Base-by-base conservation (phyloP, 2,888 invertebrate genomes). In the Netelia melanura region DNA sequence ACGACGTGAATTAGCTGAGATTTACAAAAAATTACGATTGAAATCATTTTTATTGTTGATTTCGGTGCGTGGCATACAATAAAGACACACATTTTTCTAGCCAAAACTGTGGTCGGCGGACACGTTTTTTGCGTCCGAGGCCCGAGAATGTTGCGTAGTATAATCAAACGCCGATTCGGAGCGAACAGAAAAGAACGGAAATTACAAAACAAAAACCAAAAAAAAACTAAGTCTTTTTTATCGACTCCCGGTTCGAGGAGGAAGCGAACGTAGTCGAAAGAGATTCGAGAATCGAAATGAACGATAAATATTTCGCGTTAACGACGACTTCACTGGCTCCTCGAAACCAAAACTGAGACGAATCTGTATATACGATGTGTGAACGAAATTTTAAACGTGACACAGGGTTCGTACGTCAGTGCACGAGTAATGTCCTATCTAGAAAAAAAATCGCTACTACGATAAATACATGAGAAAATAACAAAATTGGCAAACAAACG, bases 81-180 rank as follows among this genome's bases (percentile, higher is more conserved):
- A 91, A 62, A 62, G 5, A 81, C 58, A 58, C 5, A 58, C 14
- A 90, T 90, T 90, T 91, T 90, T 91, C 90, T 91, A 92, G 91
- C 90, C 90, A 89, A 14, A 52, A 85, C 87, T 89, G 89, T 89
- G 89, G 88, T 87, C 87, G 88, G 86, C 88, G 90, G 61, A 61
- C 61, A 25, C 86, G 48, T 85, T 87, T 91, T 89, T 91, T 87
- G 89, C 90, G 89, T 87, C 87, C 88, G 87, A 90, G 90, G 88
- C 87, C 87, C 88, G 82, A 87, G 90, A 89, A 91, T 90, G 91
- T 93, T 92, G 92, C 93, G 92, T 93, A 92, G 92, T 93, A 92
- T 92, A 93, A 93, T 93, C 93, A 92, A 92, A 92, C 90, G 90
- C 89, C 90, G 90, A 91, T 89, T 88, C 88, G 90, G 89, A 89